Conservation (phyloP, 2,888 invertebrate species). For the Lasioglossum calceatum region DNA sequence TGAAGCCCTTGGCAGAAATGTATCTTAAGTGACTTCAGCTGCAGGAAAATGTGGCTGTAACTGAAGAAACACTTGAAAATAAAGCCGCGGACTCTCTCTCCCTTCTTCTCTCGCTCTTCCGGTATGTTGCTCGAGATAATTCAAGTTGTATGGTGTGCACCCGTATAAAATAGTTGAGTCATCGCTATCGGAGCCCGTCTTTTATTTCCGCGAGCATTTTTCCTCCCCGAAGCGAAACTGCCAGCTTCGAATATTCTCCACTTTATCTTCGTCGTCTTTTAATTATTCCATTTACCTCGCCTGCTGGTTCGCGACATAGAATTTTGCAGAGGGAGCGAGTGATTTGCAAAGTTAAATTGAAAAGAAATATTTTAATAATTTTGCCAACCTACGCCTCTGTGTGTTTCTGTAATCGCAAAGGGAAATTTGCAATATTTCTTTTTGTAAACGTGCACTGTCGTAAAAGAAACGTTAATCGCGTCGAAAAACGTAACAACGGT, state of each 20-base stretch:
- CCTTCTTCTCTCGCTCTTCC: constrained; percentile 10
- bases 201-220: constrained; percentile 34
- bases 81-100: constrained; percentile 41
- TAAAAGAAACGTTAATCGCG: not conserved
- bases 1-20: constrained; percentile 57
- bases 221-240: not conserved
- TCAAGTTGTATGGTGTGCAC: constrained; percentile 32
- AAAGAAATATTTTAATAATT: not conserved
- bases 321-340: not conserved
- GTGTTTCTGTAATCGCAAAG: not conserved
- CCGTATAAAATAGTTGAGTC: constrained; percentile 50
- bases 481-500: not conserved
- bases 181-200: constrained; percentile 40
- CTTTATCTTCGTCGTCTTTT: constrained; percentile 16
- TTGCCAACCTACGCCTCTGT: not conserved
- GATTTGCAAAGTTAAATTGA: not conserved
- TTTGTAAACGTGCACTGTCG: not conserved
- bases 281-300: not conserved
- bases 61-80: constrained; percentile 55
- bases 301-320: not conserved
- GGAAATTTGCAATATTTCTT: not conserved
- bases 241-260: constrained; percentile 22
- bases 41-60: constrained; percentile 44
- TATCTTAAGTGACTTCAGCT: constrained; percentile 65
- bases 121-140: constrained; percentile 55